phyloP scores from a whole-genome alignment of 2,797 vertebrate genomes.

The Dallia pectoralis region DNA sequence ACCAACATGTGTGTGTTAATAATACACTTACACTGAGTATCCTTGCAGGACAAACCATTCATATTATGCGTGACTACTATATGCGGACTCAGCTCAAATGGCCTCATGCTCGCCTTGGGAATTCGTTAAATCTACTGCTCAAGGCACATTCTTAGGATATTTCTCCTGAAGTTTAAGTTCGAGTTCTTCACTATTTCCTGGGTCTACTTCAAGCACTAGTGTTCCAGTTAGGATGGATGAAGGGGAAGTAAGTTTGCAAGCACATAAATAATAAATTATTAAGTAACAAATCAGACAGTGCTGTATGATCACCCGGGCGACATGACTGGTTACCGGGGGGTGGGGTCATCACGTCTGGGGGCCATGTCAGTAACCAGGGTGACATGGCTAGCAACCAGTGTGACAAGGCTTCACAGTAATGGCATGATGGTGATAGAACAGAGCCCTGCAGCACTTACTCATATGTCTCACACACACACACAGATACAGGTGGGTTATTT shows the following conservation, averaged over 20 bases:
- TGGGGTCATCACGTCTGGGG: background rate
- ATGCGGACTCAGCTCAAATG: slow-evolving; percentile 58
- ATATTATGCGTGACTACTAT: slow-evolving; percentile 39
- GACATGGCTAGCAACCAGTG: background rate
- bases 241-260: slow-evolving; percentile 35
- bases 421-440: slow-evolving; percentile 61
- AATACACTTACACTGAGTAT: background rate
- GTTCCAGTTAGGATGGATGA: slow-evolving; percentile 59
- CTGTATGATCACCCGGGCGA: background rate
- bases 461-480: slow-evolving; percentile 38
- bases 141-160: slow-evolving; percentile 76
- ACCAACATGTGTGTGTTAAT: background rate
- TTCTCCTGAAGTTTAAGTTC: slow-evolving; percentile 69
- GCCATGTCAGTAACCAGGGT: slow-evolving; percentile 42
- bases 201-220: slow-evolving; percentile 60
- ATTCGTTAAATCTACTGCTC: slow-evolving; percentile 71
- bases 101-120: slow-evolving; percentile 70
- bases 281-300: slow-evolving; percentile 23
- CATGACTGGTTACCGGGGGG: background rate
- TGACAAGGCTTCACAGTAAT: slow-evolving; percentile 80
- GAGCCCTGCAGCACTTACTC: slow-evolving; percentile 56
- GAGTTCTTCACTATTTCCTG: slow-evolving; percentile 62
- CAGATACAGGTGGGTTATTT: slow-evolving; percentile 58
- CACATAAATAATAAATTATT: slow-evolving; percentile 53
- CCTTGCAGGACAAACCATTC: slow-evolving; percentile 37